Base-by-base conservation (phyloP, 2,888 invertebrate genomes). In the Ganaspis brasiliensis region DNA sequence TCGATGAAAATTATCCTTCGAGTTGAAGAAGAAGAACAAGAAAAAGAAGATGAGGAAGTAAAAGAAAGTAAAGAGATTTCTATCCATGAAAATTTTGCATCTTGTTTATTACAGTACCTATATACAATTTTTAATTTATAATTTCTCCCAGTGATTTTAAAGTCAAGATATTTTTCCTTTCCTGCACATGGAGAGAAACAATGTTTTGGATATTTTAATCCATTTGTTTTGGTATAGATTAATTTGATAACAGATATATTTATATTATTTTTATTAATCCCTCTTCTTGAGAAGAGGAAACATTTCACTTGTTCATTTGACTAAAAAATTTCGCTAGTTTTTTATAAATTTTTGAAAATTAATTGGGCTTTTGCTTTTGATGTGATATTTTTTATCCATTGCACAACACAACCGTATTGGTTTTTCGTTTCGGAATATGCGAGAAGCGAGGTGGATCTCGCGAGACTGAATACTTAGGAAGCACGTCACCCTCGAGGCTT, bases 401-500 rank as follows among this genome's bases (percentile, higher is more conserved):
- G 24, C 67, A 67, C 67, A 67, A 67, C 67, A 67, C 67, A 24
- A 24, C 24, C 67, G 67, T 24, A 67, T 45, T 67, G 19, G 40
- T 67, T 6, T 52, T 56, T 71, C 57, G 71, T 74, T 78, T 74
- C 72, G 72, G 75, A 78, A 52, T 79, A 77, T 78, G 79, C 76
- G 73, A 74, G 75, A 74, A 76, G 77, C 76, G 75, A 80, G 83
- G 83, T 85, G 84, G 87, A 89, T 86, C 86, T 87, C 87, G 86
- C 86, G 81, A 87, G 89, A 90, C 90, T 90, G 89, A 90, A 85
- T n/a, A 86, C 6, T 83, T 83, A 82, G 80, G 83, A 80, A 87
- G 82, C 86, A 84, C 85, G 82, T 80, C 79, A 77, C 74, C 61
- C 77, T 76, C 75, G 75, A 78, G 72, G 75, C 80, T 72, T 77